A percentile compares a stretch with the other conserved stretches of the same genome.
Evolutionary conservation across 2,113 vertebrate genomes (phyloP).

Genomic region (Acanthochromis polyacanthus): DNA sequence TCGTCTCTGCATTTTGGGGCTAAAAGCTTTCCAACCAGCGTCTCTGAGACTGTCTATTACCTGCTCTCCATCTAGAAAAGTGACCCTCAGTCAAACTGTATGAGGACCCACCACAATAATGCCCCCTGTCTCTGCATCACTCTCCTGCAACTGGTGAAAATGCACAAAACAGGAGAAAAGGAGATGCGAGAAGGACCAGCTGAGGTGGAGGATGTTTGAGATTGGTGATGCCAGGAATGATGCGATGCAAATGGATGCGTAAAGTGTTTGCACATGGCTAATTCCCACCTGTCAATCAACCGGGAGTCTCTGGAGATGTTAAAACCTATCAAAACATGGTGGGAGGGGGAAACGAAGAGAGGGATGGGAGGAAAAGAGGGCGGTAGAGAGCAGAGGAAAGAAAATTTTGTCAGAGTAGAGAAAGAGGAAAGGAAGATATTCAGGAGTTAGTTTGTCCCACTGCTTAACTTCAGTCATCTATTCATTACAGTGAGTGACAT

Average conservation of each 20-base stretch:
- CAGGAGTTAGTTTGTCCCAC: not conserved
- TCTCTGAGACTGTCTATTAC: not conserved
- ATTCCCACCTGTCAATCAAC: conserved; percentile 81
- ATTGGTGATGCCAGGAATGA: conserved; percentile 56
- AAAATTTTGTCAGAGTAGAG: not conserved
- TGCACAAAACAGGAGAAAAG: conserved; percentile 59
- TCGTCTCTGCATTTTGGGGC: not conserved
- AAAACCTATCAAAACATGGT: conserved; percentile 50
- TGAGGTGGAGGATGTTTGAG: conserved; percentile 50
- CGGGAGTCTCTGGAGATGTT: conserved; percentile 56
- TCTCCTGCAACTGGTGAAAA: conserved; percentile 54
- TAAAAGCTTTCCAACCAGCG: conserved; percentile 7
- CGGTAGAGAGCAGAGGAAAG: not conserved
- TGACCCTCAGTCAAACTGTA: conserved; percentile 54
- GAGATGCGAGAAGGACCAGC: conserved; percentile 23
- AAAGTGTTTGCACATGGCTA: conserved; percentile 80
- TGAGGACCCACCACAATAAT: conserved; percentile 6
- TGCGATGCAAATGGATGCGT: conserved; percentile 79
- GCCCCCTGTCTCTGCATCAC: not conserved
- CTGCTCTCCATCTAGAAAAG: conserved; percentile 34
- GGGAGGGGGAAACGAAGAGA: not conserved
- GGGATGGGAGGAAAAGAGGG: conserved; percentile 12
- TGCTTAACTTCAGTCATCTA: not conserved
- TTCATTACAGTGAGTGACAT: not conserved
- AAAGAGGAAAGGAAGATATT: not conserved